A percentile compares a stretch with the other conserved stretches of the same genome.
Conservation (phyloP, 2,797 vertebrate genomes). For the Alcedo quadribrachys region DNA sequence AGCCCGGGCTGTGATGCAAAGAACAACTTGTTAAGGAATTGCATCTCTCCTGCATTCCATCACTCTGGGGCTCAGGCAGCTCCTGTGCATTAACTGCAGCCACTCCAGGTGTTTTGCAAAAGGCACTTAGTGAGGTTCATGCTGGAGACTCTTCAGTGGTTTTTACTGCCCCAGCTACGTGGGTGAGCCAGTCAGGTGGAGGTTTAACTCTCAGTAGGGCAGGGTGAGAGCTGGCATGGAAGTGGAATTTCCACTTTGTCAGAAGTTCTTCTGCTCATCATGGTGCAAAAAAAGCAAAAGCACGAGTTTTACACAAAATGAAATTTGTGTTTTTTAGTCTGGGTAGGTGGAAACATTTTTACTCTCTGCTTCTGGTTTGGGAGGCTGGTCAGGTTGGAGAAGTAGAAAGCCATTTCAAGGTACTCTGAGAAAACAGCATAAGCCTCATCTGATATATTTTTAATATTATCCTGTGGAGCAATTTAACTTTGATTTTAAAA, state of each 20-base stretch:
- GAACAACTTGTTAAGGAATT: constrained; percentile 19
- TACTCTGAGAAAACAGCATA: background rate
- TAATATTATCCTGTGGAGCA: background rate
- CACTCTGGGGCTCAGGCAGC: background rate
- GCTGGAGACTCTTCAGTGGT: background rate
- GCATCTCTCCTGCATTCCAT: background rate
- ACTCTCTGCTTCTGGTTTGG: background rate
- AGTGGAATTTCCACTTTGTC: background rate
- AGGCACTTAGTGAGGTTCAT: background rate
- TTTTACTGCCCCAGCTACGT: background rate
- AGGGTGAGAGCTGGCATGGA: background rate
- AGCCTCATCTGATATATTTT: background rate
- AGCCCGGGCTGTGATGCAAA: background rate
- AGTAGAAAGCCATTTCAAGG: background rate
- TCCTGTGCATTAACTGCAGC: background rate
- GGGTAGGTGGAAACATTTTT: background rate
- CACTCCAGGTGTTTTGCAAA: background rate
- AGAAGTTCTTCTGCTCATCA: background rate
- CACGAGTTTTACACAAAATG: accelerated
- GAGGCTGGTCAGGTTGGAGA: background rate
- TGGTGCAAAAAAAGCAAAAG: background rate
- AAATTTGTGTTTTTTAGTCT: background rate
- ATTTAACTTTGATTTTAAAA: constrained; percentile 5
- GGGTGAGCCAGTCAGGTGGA: background rate
- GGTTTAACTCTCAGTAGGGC: background rate